Base-by-base conservation (phyloP, 1,140 invertebrate genomes). In the Pentalonia nigronervosa region DNA sequence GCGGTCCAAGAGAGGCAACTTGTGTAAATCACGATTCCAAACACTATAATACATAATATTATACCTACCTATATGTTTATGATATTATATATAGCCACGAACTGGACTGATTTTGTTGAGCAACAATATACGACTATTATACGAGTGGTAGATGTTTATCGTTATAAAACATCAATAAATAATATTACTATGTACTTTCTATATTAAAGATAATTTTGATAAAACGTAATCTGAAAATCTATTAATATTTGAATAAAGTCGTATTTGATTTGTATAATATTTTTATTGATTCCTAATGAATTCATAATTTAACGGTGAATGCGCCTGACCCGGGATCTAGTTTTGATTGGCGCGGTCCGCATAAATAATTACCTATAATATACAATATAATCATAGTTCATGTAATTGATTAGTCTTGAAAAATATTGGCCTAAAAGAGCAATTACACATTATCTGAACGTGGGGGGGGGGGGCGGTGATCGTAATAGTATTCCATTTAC, bases 1-100 rank as follows among this genome's bases (percentile, higher is more conserved):
- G 88, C 50, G 88, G 36, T 60, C 50, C 53, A 56, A 90, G 88
- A 90, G 88, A 90, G 50, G 50, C 34, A 34, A 91, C 90, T 91
- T 91, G 90, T 91, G 60, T 91, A 91, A 76, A 91, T 91, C 90
- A 91, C 90, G 90, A 91, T 91, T 91, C 67, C 25, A 7, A 81
- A 91, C 90, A 81, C 90, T 81, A 48, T 76, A 67, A 81, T 48
- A 47, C 60, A 23, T 30, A 90, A 23, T 30, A 90, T 90, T 56
- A 25, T 53, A 53, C 21, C 20, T 53, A 23, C 21, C 21, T 53
- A 53, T 91, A 48, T n/a, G 60, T 76, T 76, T 76, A n/a, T 20
- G 60, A 76, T 76, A 76, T 76, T 76, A n/a, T 47, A 81, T 41
- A 67, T 21, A n/a, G 47, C 90, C 67, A 91, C 90, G 67, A 91